These are phyloP conservation scores for Holacanthella duospinosa DNA, from an alignment of 2,888 invertebrate species.

Conservation along the genomic window DNA sequence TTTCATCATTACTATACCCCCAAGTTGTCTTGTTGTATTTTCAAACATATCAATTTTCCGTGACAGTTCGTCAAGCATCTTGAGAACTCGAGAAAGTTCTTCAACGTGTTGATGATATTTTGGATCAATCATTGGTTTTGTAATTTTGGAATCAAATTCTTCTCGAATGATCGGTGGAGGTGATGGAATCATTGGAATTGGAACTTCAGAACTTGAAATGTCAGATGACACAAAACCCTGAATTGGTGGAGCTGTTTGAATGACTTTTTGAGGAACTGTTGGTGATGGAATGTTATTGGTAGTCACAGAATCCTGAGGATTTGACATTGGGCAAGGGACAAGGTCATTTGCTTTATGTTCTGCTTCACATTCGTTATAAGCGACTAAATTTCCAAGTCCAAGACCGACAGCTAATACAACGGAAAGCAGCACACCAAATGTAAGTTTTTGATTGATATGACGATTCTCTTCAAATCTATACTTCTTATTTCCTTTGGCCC, in stretches of 20 bases:
- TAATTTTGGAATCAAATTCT: no score
- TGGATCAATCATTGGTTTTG: constrained; percentile 20
- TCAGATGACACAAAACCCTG: neutral
- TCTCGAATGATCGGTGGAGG: constrained; percentile 10
- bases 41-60: constrained; percentile 35
- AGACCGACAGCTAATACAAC: constrained; percentile 35
- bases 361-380: constrained; percentile 36
- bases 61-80: constrained; percentile 24
- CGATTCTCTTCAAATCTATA: constrained; percentile 36
- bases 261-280: neutral
- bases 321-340: neutral
- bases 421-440: constrained; percentile 33
- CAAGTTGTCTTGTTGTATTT: constrained; percentile 34
- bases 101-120: constrained; percentile 24
- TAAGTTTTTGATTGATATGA: constrained; percentile 34
- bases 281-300: neutral
- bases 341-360: constrained; percentile 26
- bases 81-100: constrained; percentile 5
- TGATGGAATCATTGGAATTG: constrained; percentile 10
- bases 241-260: neutral
- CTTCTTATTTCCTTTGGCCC: constrained; percentile 35
- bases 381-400: constrained; percentile 36
- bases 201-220: neutral
- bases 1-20: constrained; percentile 32
- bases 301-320: no score